Evolutionary conservation across 1,140 invertebrate species (phyloP).

Genomic region (Bombyx mandarina): DNA sequence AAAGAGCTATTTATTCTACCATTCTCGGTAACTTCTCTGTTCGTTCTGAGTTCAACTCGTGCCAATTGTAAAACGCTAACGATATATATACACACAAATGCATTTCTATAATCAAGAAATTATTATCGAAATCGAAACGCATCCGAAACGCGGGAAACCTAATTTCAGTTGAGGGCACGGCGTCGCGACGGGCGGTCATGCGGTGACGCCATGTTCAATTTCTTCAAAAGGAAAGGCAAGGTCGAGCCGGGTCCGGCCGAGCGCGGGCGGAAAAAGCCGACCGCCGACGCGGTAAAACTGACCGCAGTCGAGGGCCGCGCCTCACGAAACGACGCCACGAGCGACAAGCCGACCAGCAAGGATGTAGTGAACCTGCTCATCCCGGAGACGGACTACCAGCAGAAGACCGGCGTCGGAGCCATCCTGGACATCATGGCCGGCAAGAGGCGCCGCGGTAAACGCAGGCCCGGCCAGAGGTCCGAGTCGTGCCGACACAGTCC

Average conservation of each 20-base stretch:
- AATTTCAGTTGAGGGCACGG: conserved; percentile 21
- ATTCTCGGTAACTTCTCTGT: no score
- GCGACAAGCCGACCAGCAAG: conserved; percentile 37
- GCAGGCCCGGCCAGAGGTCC: conserved; percentile 23
- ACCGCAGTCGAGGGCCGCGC: conserved; percentile 39
- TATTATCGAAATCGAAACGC: no score
- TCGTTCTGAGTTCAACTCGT: no score
- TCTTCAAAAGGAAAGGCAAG: conserved; percentile 56
- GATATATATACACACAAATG: no score
- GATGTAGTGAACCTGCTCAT: conserved; percentile 60
- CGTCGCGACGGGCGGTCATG: conserved; percentile 32
- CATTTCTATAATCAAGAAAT: no score
- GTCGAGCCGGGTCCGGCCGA: conserved; percentile 31
- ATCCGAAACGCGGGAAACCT: neutral
- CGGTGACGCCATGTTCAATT: conserved; percentile 44
- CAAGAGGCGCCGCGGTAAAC: conserved; percentile 37
- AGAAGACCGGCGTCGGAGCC: conserved; percentile 43
- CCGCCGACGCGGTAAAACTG: conserved; percentile 14
- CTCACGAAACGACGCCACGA: conserved; percentile 33
- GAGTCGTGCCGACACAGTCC: conserved; percentile 33
- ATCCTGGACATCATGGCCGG: conserved; percentile 53
- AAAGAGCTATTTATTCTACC: no score
- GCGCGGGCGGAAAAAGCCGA: conserved; percentile 31
- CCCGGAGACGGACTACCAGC: conserved; percentile 47
- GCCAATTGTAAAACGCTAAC: no score